Conservation (phyloP, 2,113 vertebrate genomes). For the Protomyctophum bolini region DNA sequence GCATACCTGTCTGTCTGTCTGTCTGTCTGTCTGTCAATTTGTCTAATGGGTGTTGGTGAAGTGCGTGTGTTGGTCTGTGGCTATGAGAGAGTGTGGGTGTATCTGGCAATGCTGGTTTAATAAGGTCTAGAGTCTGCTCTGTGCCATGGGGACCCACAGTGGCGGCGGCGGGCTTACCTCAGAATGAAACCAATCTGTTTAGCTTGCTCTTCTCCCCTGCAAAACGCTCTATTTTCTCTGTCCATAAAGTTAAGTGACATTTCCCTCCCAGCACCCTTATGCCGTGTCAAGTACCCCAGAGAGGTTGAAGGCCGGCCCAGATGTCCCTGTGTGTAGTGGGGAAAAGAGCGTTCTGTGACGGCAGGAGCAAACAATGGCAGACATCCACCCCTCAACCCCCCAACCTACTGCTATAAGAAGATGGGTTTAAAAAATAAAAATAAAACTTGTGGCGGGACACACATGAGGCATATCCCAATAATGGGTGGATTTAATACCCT, state of each 20-base stretch:
- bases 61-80: conserved; percentile 29
- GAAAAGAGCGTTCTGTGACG: conserved; percentile 53
- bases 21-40: background rate
- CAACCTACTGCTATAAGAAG: conserved; percentile 34
- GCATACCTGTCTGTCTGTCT: too few relatives aligned
- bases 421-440: conserved; percentile 52
- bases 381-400: conserved; percentile 48
- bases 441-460: conserved; percentile 34
- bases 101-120: conserved; percentile 74
- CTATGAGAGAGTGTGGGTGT: conserved; percentile 35
- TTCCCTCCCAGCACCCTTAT: conserved; percentile 63
- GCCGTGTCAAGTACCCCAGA: conserved; percentile 64
- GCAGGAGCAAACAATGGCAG: conserved; percentile 60
- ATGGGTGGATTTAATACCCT: conserved; percentile 40
- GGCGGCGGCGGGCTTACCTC: conserved; percentile 73
- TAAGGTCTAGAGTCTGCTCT: conserved; percentile 77
- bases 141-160: conserved; percentile 68
- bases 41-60: background rate
- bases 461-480: conserved; percentile 41
- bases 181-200: conserved; percentile 82
- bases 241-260: conserved; percentile 78
- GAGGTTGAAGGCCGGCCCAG: conserved; percentile 61
- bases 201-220: conserved; percentile 70
- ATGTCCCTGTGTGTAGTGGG: conserved; percentile 64
- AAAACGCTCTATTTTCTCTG: conserved; percentile 73